Conservation (phyloP, 1,140 invertebrate species). For the Holotrichia oblita region DNA sequence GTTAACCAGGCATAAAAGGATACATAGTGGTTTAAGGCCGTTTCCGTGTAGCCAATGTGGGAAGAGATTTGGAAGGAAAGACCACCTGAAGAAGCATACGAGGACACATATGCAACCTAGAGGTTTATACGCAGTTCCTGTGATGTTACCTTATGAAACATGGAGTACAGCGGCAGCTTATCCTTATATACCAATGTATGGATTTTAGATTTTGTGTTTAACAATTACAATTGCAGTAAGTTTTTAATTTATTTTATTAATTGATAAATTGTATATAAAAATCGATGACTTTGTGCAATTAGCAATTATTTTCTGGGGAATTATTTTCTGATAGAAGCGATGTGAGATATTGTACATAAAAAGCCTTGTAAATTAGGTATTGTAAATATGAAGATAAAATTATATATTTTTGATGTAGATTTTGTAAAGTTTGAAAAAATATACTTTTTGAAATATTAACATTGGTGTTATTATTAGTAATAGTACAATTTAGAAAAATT, state of each 20-base stretch:
- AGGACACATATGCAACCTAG: slow-evolving; percentile 71
- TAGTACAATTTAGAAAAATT: too few relatives aligned
- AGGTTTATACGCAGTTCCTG: slow-evolving; percentile 58
- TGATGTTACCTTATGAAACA: slow-evolving; percentile 57
- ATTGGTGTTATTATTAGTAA: too few relatives aligned
- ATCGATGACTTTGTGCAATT: neutral
- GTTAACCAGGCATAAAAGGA: slow-evolving; percentile 88
- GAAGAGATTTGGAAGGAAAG: slow-evolving; percentile 89
- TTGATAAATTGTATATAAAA: neutral
- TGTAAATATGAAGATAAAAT: neutral
- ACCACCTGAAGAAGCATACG: slow-evolving; percentile 86
- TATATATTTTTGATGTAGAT: neutral
- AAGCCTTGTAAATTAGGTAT: slow-evolving; percentile 3
- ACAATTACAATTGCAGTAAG: neutral
- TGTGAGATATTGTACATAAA: neutral
- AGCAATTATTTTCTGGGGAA: neutral
- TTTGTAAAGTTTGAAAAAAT: neutral
- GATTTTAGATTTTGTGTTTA: neutral
- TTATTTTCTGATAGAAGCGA: neutral
- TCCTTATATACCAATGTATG: slow-evolving; percentile 44
- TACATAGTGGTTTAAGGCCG: slow-evolving; percentile 85
- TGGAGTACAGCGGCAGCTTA: slow-evolving; percentile 52
- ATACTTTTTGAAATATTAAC: too few relatives aligned
- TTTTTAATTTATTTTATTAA: slow-evolving; percentile 29
- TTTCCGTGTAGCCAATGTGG: slow-evolving; percentile 82